Evolutionary conservation across 2,113 vertebrate genomes (phyloP).

Genomic region (Phoenicopterus ruber): DNA sequence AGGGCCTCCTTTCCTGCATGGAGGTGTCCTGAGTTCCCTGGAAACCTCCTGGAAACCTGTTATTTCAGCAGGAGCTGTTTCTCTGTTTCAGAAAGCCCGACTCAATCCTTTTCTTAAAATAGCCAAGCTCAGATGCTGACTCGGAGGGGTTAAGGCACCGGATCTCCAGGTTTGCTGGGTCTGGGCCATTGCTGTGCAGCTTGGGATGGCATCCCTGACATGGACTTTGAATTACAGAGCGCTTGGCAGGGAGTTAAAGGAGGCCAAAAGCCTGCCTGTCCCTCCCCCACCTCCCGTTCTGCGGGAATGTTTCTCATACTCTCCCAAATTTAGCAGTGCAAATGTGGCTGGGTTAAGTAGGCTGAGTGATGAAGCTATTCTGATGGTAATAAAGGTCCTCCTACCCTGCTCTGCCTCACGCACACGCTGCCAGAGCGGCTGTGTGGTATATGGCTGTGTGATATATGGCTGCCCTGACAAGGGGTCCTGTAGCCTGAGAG

Average conservation of each 20-base stretch:
- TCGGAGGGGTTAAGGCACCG: background rate
- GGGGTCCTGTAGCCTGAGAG: background rate
- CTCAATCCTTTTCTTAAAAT: background rate
- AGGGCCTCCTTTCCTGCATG: background rate
- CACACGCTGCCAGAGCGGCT: background rate
- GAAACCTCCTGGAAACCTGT: background rate
- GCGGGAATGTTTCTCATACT: conserved; percentile 34
- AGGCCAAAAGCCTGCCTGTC: background rate
- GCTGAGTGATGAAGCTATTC: background rate
- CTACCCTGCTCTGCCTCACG: background rate
- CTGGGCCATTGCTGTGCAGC: background rate
- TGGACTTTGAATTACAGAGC: background rate
- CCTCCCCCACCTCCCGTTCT: background rate
- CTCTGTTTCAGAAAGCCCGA: background rate
- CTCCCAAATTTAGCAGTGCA: conserved; percentile 43
- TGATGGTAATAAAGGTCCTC: background rate
- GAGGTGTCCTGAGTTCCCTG: background rate
- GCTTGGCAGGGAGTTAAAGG: conserved; percentile 16
- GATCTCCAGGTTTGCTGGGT: background rate
- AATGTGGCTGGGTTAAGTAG: background rate
- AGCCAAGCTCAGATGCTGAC: background rate
- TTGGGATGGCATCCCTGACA: background rate
- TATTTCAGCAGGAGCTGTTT: background rate
- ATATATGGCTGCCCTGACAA: background rate
- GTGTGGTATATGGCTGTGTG: background rate